Base-by-base conservation (phyloP, 2,888 invertebrate species). In the Drosophila buzzatii region DNA sequence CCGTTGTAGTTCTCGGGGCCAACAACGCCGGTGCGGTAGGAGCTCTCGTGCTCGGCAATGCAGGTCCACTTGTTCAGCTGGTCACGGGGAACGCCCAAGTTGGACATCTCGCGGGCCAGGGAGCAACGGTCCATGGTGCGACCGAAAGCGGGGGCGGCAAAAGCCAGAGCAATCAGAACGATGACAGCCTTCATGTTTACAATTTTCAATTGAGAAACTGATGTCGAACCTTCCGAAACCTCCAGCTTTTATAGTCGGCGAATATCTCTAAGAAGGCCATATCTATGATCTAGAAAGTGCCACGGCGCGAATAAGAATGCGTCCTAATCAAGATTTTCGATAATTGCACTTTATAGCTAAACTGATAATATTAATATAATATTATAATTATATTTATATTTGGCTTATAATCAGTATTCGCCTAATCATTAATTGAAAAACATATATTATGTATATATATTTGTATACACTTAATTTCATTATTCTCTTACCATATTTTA, bases 1-100 rank as follows among this genome's bases (percentile, higher is more conserved):
- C 94, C 94, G 70, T 94, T 93, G 2, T 66, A 79, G 85, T 94
- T 94, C 0, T 91, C 73, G 3, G 91, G 92, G 0, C 94, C 94
- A 4, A 93, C 90, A 2, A 91, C 93, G 20, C 92, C 78, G 0
- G 94, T 94, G 47, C 93, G 92, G 45, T 93, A 92, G 35, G 73
- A 74, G 53, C 82, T 90, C 73, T 89, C 84, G 35, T 81, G 73
- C 71, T 90, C 62, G 16, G 83, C 88, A 68, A 90, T 79, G 69
- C 90, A 88, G 0, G 82, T 74, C 89, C 90, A 91, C 20, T 53
- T 66, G 12, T 70, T 35, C 62, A 91, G 55, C 45, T 91, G 76
- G 41, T 70, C 66, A 18, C 76, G 77, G 12, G 90, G 82, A 6
- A 86, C 80, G 47, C 89, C 90, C 58, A 89, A 27, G 31, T 92